Conservation (phyloP, 1,140 invertebrate species). For the Akabosia matsudoensis region DNA sequence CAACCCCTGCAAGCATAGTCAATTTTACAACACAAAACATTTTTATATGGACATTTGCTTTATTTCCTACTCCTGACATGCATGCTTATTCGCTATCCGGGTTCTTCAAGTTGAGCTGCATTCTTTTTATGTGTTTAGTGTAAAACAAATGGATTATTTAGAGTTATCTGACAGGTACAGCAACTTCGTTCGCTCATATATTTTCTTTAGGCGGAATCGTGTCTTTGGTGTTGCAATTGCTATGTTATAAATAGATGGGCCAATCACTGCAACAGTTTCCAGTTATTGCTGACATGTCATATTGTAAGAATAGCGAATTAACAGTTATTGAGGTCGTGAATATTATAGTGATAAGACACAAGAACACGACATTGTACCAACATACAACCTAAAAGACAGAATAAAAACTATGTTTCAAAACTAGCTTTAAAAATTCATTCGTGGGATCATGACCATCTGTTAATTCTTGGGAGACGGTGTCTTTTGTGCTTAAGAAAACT, state of each 20-base stretch:
- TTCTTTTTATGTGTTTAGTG: neutral
- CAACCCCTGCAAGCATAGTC: neutral
- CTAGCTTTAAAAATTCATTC: no score
- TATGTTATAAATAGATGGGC: slow-evolving; percentile 1
- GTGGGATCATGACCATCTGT: neutral
- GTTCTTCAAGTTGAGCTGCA: neutral
- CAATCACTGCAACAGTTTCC: neutral
- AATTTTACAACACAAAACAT: no score
- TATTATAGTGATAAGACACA: no score
- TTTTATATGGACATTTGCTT: no score
- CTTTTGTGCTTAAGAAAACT: neutral
- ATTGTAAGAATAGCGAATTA: no score
- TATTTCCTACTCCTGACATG: no score
- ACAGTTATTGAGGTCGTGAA: no score
- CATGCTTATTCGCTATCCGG: neutral
- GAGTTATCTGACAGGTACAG: slow-evolving; percentile 5
- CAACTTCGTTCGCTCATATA: neutral
- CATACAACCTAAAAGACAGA: no score
- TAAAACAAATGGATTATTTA: slow-evolving; percentile 3
- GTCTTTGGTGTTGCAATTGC: no score
- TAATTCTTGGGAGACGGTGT: neutral
- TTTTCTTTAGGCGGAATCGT: slow-evolving; percentile 1
- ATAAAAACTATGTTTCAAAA: no score
- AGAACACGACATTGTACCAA: no score
- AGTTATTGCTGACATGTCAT: neutral